A percentile compares a stretch with the other conserved stretches of the same genome.
phyloP scores from a whole-genome alignment of 2,888 invertebrate genomes.

The Tinea semifulvella region DNA sequence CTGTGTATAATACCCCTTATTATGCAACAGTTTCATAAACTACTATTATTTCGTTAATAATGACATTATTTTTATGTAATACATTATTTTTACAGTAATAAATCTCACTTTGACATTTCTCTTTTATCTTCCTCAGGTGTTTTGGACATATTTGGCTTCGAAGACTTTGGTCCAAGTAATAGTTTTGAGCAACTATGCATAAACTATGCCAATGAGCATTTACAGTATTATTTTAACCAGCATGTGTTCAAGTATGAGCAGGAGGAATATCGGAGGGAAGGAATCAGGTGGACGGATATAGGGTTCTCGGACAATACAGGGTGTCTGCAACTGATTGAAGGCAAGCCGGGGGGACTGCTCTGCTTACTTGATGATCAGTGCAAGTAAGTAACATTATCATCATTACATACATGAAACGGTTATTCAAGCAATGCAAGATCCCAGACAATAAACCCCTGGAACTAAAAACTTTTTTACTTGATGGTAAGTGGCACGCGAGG shows the following conservation, averaged over 20 bases:
- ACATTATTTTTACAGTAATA: too few species aligned
- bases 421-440: too few species aligned
- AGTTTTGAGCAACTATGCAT: slow-evolving; percentile 98
- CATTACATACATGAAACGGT: too few species aligned
- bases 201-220: slow-evolving; percentile 96
- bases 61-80: too few species aligned
- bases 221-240: slow-evolving; percentile 97
- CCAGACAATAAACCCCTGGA: too few species aligned
- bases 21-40: too few species aligned
- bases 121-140: slow-evolving; percentile 72
- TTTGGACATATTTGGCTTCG: slow-evolving; percentile 96
- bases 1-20: too few species aligned
- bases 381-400: too few species aligned
- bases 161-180: slow-evolving; percentile 89
- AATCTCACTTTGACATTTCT: too few species aligned
- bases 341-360: slow-evolving; percentile 87
- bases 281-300: slow-evolving; percentile 94
- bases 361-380: slow-evolving; percentile 95
- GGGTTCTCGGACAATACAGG: slow-evolving; percentile 96
- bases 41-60: too few species aligned
- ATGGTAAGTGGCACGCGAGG: too few species aligned
- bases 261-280: slow-evolving; percentile 93
- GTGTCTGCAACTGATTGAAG: slow-evolving; percentile 91
- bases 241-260: slow-evolving; percentile 98
- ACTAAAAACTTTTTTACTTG: too few species aligned